Base-by-base conservation (phyloP, 2,888 invertebrate species). In the Tipula helvola region DNA sequence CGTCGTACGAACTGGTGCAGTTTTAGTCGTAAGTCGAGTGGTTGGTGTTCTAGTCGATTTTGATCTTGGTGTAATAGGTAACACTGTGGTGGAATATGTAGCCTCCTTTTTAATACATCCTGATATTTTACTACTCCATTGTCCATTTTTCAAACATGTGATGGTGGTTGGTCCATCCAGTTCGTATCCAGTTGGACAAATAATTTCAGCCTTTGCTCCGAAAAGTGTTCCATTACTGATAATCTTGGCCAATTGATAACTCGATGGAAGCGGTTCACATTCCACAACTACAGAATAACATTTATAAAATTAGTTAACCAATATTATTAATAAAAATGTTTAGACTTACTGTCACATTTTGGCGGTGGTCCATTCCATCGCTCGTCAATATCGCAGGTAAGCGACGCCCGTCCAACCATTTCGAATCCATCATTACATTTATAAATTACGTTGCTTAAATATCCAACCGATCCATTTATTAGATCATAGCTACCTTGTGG, bases 351-450 rank as follows among this genome's bases (percentile, higher is more conserved):
- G 91, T 97, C 96, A 91, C 97, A 97, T 89, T 95, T 92, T 0
- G 97, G 97, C 86, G 97, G 97, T 2, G 97, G 97, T 84, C 97
- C 97, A 89, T 97, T 97, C 97, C 97, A 98, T 86, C 97, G 93
- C 90, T 97, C 97, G 89, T 98, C 97, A 89, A 97, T 96, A 91
- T 98, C 98, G 89, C 98, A 98, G 3, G 96, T 95, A 13, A 98
- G 93, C 88, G 96, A 93, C 0, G 96, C 95, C 41, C 97, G 93
- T 28, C 97, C 96, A 84, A 95, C 94, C 95, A 98, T 96, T 91
- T 96, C 96, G 92, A 95, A 96, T 18, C 97, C 97, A 86, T 95
- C 94, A 83, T 95, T 94, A 90, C 98, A 98, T 4, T 93, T 92
- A 90, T 98, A 98, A 88, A 96, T 94, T 18, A 97, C 97, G 90